Percentiles rank a stretch among this genome's conserved stretches.
phyloP scores from a whole-genome alignment of 92 coral and sea anemone genomes.

The Parazoanthus swiftii region DNA sequence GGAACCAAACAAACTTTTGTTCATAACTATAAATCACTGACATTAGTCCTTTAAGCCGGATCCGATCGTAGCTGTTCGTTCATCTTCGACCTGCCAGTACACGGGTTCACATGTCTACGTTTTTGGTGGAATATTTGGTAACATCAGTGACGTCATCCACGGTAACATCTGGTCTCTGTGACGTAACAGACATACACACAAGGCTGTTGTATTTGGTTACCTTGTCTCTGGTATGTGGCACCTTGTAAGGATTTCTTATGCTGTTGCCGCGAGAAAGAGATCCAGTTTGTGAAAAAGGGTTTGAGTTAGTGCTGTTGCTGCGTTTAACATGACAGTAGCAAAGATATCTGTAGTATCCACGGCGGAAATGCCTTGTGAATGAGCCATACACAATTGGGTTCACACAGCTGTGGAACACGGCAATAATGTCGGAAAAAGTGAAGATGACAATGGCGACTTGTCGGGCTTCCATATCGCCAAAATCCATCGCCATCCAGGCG shows the following conservation, averaged over 20 bases:
- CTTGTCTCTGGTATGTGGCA: neutral
- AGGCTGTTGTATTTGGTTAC: neutral
- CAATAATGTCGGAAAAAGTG: slow-evolving; percentile 68
- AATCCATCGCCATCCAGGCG: slow-evolving; percentile 84
- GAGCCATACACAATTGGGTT: slow-evolving; percentile 91
- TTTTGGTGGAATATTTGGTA: too few relatives aligned
- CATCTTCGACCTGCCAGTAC: too few relatives aligned
- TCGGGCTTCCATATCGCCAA: slow-evolving; percentile 54
- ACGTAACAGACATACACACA: too few relatives aligned
- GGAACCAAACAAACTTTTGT: too few relatives aligned
- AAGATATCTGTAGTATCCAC: slow-evolving; percentile 71
- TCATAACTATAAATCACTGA: too few relatives aligned
- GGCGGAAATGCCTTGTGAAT: slow-evolving; percentile 73
- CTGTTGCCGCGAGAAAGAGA: neutral
- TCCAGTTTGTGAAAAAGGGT: neutral
- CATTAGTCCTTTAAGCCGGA: too few relatives aligned
- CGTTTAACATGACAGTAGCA: slow-evolving; percentile 52
- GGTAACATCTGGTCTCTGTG: too few relatives aligned
- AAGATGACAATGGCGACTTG: slow-evolving; percentile 53
- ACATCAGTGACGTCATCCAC: too few relatives aligned
- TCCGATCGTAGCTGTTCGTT: too few relatives aligned
- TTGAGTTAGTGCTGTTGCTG: neutral
- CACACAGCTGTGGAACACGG: slow-evolving; percentile 83
- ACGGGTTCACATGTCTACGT: too few relatives aligned
- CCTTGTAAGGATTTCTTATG: neutral